Evolutionary conservation across 2,113 vertebrate genomes (phyloP), one percentile per base, ranked within the genome.

Genomic region (Marmota flaviventris): DNA sequence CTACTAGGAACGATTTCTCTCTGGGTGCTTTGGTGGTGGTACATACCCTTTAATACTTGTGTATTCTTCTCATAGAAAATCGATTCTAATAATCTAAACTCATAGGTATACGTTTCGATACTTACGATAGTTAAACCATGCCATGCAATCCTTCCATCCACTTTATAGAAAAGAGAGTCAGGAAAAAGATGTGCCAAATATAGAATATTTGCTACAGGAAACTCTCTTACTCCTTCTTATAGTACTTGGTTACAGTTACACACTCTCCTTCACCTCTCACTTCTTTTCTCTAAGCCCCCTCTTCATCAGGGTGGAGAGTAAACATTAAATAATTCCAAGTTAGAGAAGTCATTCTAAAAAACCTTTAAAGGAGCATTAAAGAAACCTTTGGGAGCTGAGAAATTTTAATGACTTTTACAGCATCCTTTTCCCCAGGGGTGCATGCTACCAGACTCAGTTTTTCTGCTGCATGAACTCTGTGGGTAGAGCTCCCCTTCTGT

Each of bases 1-100:
- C 85, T 65, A 77, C 63, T 75, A 86, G 76, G 86, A 22, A 73
- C 24, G 67, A 63, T 45, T 93, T 76, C 37, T 94, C 61, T 85
- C 5, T 85, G 72, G 32, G 25, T 87, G 5, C 63, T 75, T 83
- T 45, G 29, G 25, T 58, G 25, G 22, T 92, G 25, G 45, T 85
- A 18, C 39, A 6, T 82, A 83, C 7, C 24, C 34, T 69, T 75
- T 73, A 58, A 78, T 85, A 65, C 51, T 82, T 37, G 48, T 37
- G 17, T 93, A 0, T 22, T 72, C 8, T 51, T 77, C 72, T 93
- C 32, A 37, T 39, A 24, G 65, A 79, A 83, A 84, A 29, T 45
- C 84, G 32, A 45, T 78, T 79, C 10, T 84, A 48, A 85, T 85
- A 69, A 61, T 75, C 65, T 87, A 79, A 95, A 61, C 27, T 85